Base-by-base conservation (phyloP, 2,888 invertebrate genomes). In the Eucera pruinosa region DNA sequence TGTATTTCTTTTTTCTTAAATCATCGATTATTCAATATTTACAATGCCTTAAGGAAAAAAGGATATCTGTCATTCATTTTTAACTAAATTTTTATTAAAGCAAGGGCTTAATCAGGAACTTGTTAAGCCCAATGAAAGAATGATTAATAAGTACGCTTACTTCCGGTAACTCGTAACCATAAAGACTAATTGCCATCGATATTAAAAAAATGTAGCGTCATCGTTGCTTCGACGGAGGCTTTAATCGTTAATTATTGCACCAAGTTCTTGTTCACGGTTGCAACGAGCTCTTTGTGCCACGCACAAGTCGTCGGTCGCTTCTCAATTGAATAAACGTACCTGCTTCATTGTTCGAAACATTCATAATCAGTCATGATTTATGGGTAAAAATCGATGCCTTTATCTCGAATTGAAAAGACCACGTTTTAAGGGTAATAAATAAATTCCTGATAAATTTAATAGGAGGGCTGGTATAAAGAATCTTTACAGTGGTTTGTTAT, bases 291-390 rank as follows among this genome's bases (percentile, higher is more conserved):
- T 87, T 85, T 81, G 80, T 80, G 80, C 60, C 75, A 11, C 73
- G 83, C 80, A 85, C 78, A 81, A 82, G 78, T 76, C 70, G 47
- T 66, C 43, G 75, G 64, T 23, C 54, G 66, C 48, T 80, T 65
- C 75, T 88, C 89, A 86, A 87, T 85, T 81, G 86, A 82, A 86
- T 86, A 87, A 88, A 88, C 86, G 86, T 85, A 85, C 85, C 80
- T 65, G 79, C 75, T 81, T 84, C 86, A 85, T 89, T 85, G 83
- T 88, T 80, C 80, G 76, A 80, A 88, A 86, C 75, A 89, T 88
- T 81, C 83, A 85, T 86, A 87, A 89, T 87, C 87, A 82, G 82
- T 80, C 64, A 79, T 86, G 89, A 89, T 90, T 89, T 88, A 89
- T 84, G 87, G 80, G 85, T 81, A 84, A 84, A 86, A 85, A 88